Percentiles rank a stretch among this genome's conserved stretches.
phyloP scores from a whole-genome alignment of 2,888 invertebrate genomes.

The Latrodectus hesperus region DNA sequence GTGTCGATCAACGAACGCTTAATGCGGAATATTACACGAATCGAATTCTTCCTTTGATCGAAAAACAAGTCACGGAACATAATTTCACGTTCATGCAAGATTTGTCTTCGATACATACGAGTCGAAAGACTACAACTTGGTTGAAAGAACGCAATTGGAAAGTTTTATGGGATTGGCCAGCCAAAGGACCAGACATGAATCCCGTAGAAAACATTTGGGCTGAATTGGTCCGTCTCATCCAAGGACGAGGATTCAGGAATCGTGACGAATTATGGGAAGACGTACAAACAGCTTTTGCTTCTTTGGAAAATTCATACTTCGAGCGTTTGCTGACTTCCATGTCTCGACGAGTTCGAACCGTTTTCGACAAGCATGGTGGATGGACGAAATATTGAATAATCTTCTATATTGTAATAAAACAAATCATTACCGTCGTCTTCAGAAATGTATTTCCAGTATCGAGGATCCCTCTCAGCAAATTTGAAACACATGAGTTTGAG shows the following conservation, averaged over 20 bases:
- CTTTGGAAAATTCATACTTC: neutral
- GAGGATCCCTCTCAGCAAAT: no score
- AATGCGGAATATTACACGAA: conserved; percentile 13
- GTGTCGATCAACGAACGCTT: neutral
- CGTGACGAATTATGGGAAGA: conserved; percentile 6
- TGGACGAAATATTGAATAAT: neutral
- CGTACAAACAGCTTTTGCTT: neutral
- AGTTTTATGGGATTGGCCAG: conserved; percentile 21
- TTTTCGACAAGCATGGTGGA: neutral
- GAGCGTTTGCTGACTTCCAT: neutral
- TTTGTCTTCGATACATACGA: conserved; percentile 24
- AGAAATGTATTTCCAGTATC: no score
- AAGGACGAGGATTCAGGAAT: neutral
- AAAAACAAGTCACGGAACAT: neutral
- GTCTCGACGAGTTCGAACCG: neutral
- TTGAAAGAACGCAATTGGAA: neutral
- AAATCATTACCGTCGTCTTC: no score
- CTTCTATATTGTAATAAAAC: no score
- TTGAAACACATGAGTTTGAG: no score
- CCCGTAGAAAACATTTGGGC: conserved; percentile 36
- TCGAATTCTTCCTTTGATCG: neutral
- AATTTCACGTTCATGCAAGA: conserved; percentile 22
- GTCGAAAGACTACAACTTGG: neutral
- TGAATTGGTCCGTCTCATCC: neutral
- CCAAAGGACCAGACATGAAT: conserved; percentile 36